Evolutionary conservation across 2,113 vertebrate species (phyloP).

Genomic region (Notarius lentiginosus): DNA sequence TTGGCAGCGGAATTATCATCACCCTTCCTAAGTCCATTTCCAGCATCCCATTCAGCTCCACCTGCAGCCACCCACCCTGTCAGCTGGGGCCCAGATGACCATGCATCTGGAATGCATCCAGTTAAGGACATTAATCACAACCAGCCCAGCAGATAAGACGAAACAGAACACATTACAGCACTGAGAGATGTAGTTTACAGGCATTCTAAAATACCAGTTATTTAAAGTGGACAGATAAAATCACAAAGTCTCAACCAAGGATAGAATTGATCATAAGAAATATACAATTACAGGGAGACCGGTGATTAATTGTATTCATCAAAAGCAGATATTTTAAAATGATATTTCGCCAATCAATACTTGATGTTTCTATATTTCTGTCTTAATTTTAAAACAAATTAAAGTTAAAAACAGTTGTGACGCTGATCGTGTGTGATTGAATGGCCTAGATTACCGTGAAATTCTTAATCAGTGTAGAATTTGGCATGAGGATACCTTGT

Average conservation of each 20-base stretch:
- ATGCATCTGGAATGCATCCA: not conserved
- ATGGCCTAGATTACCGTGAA: no score
- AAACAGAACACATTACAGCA: not conserved
- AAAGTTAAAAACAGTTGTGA: no score
- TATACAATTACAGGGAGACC: not conserved
- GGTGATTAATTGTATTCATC: not conserved
- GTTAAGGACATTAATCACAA: conserved; percentile 9
- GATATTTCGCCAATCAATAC: not conserved
- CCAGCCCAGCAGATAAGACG: not conserved
- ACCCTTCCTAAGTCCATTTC: not conserved
- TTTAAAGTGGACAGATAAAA: not conserved
- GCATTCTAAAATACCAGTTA: not conserved
- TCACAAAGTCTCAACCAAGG: not conserved
- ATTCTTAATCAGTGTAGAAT: no score
- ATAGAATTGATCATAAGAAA: not conserved
- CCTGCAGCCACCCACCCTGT: conserved; percentile 7
- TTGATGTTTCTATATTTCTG: not conserved
- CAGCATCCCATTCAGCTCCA: not conserved
- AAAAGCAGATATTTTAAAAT: not conserved
- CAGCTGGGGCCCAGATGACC: not conserved
- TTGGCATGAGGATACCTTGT: no score
- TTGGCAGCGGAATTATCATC: not conserved
- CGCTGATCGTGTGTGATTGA: no score
- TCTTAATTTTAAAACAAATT: no score
- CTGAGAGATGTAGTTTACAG: not conserved